phyloP scores from a whole-genome alignment of 1,140 invertebrate species.

The Caenorhabditis elegans region WBcel235 BX284605.5:8045001-8045500 shows the following conservation, averaged over 20 bases:
- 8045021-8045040: conserved; percentile 22
- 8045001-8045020: background rate
- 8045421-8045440: background rate
- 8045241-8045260: background rate
- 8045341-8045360: background rate
- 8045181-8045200: background rate
- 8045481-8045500: background rate
- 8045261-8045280: conserved; percentile 26
- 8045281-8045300: background rate
- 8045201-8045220: conserved; percentile 13
- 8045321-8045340: background rate
- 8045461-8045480: background rate
- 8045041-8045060: conserved; percentile 28
- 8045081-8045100: background rate
- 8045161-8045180: conserved; percentile 33
- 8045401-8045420: conserved; percentile 18
- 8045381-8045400: background rate
- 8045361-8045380: background rate
- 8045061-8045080: background rate
- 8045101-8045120: background rate
- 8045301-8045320: background rate
- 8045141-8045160: conserved; percentile 30
- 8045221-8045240: background rate
- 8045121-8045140: conserved; percentile 1
- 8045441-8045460: background rate